Conservation (phyloP, 2,888 invertebrate genomes). For the Ctena decussata region DNA sequence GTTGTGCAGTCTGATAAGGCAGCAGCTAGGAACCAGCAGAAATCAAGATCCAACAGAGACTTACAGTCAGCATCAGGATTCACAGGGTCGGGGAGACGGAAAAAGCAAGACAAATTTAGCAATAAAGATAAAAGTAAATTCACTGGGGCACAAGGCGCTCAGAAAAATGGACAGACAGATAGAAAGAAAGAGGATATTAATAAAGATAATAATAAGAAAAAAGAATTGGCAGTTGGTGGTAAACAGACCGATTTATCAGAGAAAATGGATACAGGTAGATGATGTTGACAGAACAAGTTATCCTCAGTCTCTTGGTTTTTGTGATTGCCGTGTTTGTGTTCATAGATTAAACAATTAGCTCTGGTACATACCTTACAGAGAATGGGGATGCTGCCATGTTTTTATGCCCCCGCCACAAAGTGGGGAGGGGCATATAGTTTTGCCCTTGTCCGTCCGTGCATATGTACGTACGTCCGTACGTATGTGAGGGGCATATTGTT, state of each 20-base stretch:
- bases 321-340: too few relatives aligned
- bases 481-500: too few relatives aligned
- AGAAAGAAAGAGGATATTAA: not conserved
- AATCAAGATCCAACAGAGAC: not conserved
- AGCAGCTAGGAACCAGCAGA: not conserved
- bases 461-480: too few relatives aligned
- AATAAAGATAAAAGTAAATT: not conserved
- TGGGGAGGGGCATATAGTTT: too few relatives aligned
- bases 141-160: not conserved
- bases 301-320: too few relatives aligned
- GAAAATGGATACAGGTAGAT: not conserved
- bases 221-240: too few relatives aligned
- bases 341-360: too few relatives aligned
- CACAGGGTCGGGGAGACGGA: not conserved
- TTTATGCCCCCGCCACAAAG: too few relatives aligned
- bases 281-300: too few relatives aligned
- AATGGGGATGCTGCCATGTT: too few relatives aligned
- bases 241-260: not conserved
- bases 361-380: too few relatives aligned
- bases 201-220: not conserved
- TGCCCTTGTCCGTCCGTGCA: too few relatives aligned
- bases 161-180: not conserved
- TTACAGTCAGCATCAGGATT: not conserved
- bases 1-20: constrained; percentile 16
- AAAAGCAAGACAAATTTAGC: not conserved